Conservation (phyloP, 2,888 invertebrate species). For the Troilus luridus region DNA sequence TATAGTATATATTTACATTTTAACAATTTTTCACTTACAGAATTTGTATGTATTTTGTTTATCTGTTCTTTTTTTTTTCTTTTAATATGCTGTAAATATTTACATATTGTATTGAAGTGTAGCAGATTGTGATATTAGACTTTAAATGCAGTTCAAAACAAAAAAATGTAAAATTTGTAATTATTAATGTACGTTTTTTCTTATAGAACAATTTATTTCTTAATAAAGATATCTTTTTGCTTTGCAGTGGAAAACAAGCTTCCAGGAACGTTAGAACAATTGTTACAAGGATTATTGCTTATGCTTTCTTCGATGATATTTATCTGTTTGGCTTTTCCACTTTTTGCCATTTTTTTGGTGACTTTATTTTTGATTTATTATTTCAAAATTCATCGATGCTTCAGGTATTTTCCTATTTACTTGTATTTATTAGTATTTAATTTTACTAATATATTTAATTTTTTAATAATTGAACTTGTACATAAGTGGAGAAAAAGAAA, state of each 20-base stretch:
- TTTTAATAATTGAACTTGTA: too few relatives aligned
- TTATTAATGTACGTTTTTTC: background rate
- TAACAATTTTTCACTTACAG: too few relatives aligned
- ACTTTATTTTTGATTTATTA: constrained; percentile 70
- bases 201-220: background rate
- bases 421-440: background rate
- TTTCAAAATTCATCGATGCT: constrained; percentile 69
- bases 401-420: constrained; percentile 67
- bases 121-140: too few relatives aligned
- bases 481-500: too few relatives aligned
- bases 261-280: constrained; percentile 73
- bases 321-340: constrained; percentile 71
- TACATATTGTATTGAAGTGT: too few relatives aligned
- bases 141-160: too few relatives aligned
- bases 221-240: constrained; percentile 66
- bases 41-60: too few relatives aligned
- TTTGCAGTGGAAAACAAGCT: constrained; percentile 73
- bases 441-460: too few relatives aligned
- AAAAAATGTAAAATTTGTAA: too few relatives aligned
- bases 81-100: too few relatives aligned
- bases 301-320: constrained; percentile 71
- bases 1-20: too few relatives aligned
- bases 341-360: constrained; percentile 71
- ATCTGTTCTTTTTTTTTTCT: too few relatives aligned
- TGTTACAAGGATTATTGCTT: constrained; percentile 73